Conservation (phyloP, 2,888 invertebrate species). For the Drosophila testacea region DNA sequence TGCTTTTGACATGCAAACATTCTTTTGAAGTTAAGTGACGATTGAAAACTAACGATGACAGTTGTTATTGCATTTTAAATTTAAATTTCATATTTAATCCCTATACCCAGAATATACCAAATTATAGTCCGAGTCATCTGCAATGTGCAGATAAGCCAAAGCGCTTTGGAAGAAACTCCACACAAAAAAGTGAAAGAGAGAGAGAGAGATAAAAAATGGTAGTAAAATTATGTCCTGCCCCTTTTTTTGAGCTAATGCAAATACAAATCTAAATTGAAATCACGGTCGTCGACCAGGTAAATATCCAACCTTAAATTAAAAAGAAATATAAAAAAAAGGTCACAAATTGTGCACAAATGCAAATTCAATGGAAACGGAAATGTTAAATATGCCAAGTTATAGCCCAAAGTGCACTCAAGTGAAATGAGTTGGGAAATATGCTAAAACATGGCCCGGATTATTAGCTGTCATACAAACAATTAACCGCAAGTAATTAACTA, state of each 20-base stretch:
- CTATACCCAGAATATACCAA: not conserved
- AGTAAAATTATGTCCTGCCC: slow-evolving; percentile 3
- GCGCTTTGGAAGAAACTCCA: not conserved
- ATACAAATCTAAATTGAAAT: slow-evolving; percentile 46
- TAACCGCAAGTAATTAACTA: not conserved
- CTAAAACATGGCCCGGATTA: slow-evolving; percentile 4
- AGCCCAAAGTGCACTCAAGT: not conserved
- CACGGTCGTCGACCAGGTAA: slow-evolving; percentile 16
- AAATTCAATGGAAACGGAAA: slow-evolving; percentile 2
- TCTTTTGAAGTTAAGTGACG: not conserved
- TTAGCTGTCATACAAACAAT: not conserved
- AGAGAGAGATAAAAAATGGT: slow-evolving; percentile 1
- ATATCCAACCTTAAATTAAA: slow-evolving; percentile 13
- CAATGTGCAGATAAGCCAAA: slow-evolving; percentile 23
- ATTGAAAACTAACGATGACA: not conserved
- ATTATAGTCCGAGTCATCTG: slow-evolving; percentile 22
- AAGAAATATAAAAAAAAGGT: slow-evolving; percentile 13
- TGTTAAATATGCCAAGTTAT: slow-evolving; percentile 2
- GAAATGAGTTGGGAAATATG: not conserved
- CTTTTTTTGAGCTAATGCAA: slow-evolving; percentile 27
- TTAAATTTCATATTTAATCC: not conserved
- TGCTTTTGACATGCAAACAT: not conserved
- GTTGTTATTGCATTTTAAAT: slow-evolving; percentile 9
- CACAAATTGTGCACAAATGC: not conserved
- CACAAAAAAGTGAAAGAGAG: not conserved